These are phyloP conservation scores for Protomyctophum bolini DNA, from an alignment of 2,113 vertebrate genomes.

Conservation along the genomic window DNA sequence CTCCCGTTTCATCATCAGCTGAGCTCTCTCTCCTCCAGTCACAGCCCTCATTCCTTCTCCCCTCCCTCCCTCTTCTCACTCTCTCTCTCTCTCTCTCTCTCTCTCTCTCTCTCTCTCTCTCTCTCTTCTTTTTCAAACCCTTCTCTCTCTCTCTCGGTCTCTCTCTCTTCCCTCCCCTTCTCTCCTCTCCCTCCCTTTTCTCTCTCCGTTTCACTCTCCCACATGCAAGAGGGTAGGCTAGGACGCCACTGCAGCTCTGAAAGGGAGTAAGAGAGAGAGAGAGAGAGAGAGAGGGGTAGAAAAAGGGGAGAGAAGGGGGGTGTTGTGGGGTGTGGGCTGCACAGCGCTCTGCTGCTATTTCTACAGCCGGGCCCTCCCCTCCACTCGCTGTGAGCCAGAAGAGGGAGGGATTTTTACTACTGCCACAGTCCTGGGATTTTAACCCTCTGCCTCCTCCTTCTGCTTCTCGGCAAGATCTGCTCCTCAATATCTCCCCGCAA, in stretches of 20 bases:
- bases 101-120: slow-evolving; percentile 46
- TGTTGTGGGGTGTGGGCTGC: slow-evolving; percentile 57
- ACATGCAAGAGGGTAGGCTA: slow-evolving; percentile 83
- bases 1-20: slow-evolving; percentile 84
- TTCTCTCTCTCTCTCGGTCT: slow-evolving; percentile 61
- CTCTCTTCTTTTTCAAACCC: slow-evolving; percentile 15
- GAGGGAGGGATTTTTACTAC: slow-evolving; percentile 84
- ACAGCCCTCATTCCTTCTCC: slow-evolving; percentile 31
- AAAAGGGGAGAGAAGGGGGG: slow-evolving; percentile 13
- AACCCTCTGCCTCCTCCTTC: slow-evolving; percentile 77
- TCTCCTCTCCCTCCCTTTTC: slow-evolving; percentile 59
- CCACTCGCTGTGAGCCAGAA: slow-evolving; percentile 83
- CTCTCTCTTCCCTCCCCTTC: slow-evolving; percentile 17
- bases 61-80: slow-evolving; percentile 45
- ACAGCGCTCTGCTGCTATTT: slow-evolving; percentile 82
- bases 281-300: slow-evolving; percentile 49
- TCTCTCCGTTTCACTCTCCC: slow-evolving; percentile 71
- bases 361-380: slow-evolving; percentile 88
- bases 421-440: slow-evolving; percentile 80
- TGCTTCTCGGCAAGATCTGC: slow-evolving; percentile 52
- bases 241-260: slow-evolving; percentile 69
- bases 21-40: slow-evolving; percentile 72
- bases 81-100: slow-evolving; percentile 52
- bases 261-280: slow-evolving; percentile 29
- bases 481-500: slow-evolving; percentile 64